phyloP scores from a whole-genome alignment of 1,140 invertebrate genomes.

The Elymnias hypermnestra region DNA sequence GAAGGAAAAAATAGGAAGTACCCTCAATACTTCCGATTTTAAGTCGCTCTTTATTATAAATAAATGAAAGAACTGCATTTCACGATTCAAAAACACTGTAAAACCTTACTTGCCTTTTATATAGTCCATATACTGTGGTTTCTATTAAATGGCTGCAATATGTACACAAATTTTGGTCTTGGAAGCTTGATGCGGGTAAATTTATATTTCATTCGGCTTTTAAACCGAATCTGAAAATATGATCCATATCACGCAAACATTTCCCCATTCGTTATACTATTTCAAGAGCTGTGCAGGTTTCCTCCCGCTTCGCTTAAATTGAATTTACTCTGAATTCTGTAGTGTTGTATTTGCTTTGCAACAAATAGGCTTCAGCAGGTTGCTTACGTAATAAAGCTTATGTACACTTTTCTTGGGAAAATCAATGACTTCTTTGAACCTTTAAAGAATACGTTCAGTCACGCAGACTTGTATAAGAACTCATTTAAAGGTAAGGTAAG shows the following conservation, averaged over 20 bases:
- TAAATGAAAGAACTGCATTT: no score
- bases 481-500: no score
- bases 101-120: background rate
- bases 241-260: conserved; percentile 25
- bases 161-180: background rate
- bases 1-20: no score
- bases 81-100: no score
- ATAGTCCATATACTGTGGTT: no score
- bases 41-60: no score
- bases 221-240: conserved; percentile 18
- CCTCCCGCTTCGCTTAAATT: conserved; percentile 25
- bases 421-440: no score
- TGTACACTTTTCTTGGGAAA: no score
- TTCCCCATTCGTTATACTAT: conserved; percentile 21
- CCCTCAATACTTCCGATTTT: no score
- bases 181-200: background rate
- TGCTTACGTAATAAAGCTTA: conserved; percentile 22
- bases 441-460: no score
- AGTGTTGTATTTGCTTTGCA: conserved; percentile 32
- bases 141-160: no score
- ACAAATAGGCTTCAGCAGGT: conserved; percentile 23
- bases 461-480: no score
- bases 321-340: conserved; percentile 22
- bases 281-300: conserved; percentile 24
- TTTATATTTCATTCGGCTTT: conserved; percentile 28